Evolutionary conservation across 2,797 vertebrate species (phyloP).

Genomic region (Acanthis flammea): DNA sequence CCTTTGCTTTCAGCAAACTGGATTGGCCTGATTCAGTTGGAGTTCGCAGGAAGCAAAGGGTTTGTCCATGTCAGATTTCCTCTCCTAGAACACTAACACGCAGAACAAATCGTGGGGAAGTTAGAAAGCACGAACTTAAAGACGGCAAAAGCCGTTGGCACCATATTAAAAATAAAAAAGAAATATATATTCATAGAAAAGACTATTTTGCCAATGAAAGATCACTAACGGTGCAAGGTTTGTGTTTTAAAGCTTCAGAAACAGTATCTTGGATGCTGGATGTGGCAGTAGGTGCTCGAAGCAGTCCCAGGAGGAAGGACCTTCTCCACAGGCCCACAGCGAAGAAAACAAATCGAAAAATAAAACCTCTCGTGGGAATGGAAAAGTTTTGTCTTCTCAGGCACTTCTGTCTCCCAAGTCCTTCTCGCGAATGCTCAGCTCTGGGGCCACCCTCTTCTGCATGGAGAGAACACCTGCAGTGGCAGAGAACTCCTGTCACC

Average conservation of each 20-base stretch:
- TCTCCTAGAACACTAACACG: constrained; percentile 9
- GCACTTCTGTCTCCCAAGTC: constrained; percentile 75
- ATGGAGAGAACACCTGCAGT: constrained; percentile 50
- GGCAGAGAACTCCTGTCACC: not conserved
- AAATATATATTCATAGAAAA: constrained; percentile 63
- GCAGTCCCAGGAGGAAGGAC: constrained; percentile 41
- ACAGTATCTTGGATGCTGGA: constrained; percentile 36
- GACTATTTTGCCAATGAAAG: constrained; percentile 40
- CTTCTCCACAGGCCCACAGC: constrained; percentile 48
- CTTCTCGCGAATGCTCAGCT: constrained; percentile 50
- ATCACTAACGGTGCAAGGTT: constrained; percentile 10
- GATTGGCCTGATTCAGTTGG: not conserved
- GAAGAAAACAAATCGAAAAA: constrained; percentile 45
- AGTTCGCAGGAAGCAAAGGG: not conserved
- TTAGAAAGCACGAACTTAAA: constrained; percentile 49
- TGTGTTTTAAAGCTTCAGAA: constrained; percentile 62
- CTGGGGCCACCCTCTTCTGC: constrained; percentile 64
- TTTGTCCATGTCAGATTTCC: not conserved
- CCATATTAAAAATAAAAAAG: constrained; percentile 60
- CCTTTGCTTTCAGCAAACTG: not conserved
- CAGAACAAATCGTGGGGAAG: not conserved
- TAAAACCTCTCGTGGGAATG: constrained; percentile 60
- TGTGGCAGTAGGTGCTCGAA: constrained; percentile 44
- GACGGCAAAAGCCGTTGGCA: constrained; percentile 34
- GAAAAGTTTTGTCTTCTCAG: constrained; percentile 71